Percentiles rank a stretch among this genome's conserved stretches.
Evolutionary conservation across 2,888 invertebrate species (phyloP).

Genomic region (Encarsia formosa): DNA sequence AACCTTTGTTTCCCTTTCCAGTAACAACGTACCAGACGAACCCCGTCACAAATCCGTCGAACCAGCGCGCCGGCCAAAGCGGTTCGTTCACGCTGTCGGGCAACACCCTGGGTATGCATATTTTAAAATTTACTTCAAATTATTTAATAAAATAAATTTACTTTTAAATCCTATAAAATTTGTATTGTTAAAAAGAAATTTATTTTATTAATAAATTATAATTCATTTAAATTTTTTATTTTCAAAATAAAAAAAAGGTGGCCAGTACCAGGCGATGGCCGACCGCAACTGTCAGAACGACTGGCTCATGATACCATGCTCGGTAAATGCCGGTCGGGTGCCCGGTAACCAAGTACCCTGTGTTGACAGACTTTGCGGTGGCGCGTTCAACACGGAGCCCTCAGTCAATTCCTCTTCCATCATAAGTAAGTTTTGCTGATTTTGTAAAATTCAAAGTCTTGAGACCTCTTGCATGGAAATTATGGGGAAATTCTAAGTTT

Average conservation of each 20-base stretch:
- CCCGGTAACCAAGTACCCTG: slow-evolving; percentile 60
- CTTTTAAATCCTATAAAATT: no score
- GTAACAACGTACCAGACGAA: background rate
- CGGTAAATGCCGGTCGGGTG: slow-evolving; percentile 62
- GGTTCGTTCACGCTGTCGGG: slow-evolving; percentile 75
- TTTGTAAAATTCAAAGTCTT: no score
- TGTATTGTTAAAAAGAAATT: no score
- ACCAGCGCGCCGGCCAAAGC: slow-evolving; percentile 43
- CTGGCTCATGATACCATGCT: slow-evolving; percentile 78
- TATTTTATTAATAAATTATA: no score
- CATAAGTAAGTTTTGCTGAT: slow-evolving; percentile 62
- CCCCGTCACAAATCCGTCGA: background rate
- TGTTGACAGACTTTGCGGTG: slow-evolving; percentile 79
- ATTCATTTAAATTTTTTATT: no score
- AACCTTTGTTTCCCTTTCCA: no score
- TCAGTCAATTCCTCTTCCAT: slow-evolving; percentile 65
- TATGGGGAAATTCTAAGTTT: no score
- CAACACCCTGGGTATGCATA: slow-evolving; percentile 72
- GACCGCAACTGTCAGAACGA: slow-evolving; percentile 71
- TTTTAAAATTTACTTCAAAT: no score
- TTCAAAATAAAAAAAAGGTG: no score
- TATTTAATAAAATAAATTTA: no score
- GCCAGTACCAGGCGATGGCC: slow-evolving; percentile 63
- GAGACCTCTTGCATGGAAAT: no score
- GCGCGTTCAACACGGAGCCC: slow-evolving; percentile 68